Evolutionary conservation across 2,888 invertebrate genomes (phyloP), one percentile per base, ranked within the genome.

Genomic region (Drosophila silvestris): DNA sequence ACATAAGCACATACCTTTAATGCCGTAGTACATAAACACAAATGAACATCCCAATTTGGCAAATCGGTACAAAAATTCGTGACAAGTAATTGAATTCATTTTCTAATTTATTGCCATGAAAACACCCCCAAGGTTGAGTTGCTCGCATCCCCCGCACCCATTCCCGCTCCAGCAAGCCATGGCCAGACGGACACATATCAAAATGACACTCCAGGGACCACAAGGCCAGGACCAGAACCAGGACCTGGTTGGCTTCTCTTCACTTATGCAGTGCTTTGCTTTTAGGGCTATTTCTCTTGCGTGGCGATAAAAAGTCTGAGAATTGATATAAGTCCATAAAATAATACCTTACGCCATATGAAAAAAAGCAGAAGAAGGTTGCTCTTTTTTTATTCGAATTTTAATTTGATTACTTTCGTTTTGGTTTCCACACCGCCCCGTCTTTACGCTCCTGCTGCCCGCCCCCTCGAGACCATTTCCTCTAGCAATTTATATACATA

Each of bases 121-220:
- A 81, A 91, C 88, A 84, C 90, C 88, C 88, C 66, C 71, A 33
- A 54, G 67, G 69, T 16, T 35, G 56, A 74, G 70, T 53, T 53
- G 73, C 57, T 60, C 47, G 32, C 53, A 62, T 26, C 19, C 44
- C 58, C 56, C 56, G 51, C 47, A 0, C 44, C 56, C 26, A 47
- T 14, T 4, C 7, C 22, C 28, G 5, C 22, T 26, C 6, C 51
- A 22, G 41, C 56, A 39, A 53, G 39, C 60, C 73, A 63, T 70
- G 79, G 68, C 73, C 70, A 81, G 81, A 76, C 84, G 73, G 84
- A 77, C 82, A 77, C 77, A 84, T 77, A 86, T 85, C 80, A 78
- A 90, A 91, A 91, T 91, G 88, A 90, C 87, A 90, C 91, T 85
- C 91, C 62, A 63, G 91, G 89, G 91, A 89, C 83, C 75, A 74